A percentile compares a stretch with the other conserved stretches of the same genome.
phyloP scores from a whole-genome alignment of 2,888 invertebrate species.

The Lysandra coridon region DNA sequence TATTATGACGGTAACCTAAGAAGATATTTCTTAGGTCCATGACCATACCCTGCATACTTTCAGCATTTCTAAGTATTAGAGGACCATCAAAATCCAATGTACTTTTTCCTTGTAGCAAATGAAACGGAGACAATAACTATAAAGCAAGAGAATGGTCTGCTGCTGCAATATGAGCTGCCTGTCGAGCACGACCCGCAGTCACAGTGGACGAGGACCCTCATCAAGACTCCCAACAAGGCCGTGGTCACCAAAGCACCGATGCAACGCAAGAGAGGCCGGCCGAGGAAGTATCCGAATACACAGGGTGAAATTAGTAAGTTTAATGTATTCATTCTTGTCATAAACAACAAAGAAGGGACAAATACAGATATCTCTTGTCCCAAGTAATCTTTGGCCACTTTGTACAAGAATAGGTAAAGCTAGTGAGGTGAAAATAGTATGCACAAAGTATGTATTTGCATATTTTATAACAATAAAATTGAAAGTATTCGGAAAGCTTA shows the following conservation, averaged over 20 bases:
- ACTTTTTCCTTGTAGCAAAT: constrained; percentile 44
- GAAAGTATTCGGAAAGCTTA: too few species aligned
- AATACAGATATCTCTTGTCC: background rate
- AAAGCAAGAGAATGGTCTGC: constrained; percentile 75
- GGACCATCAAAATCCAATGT: background rate
- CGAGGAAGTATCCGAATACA: constrained; percentile 74
- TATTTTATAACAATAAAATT: too few species aligned
- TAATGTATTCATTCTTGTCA: too few species aligned
- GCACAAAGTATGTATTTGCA: background rate
- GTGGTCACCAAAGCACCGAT: constrained; percentile 71
- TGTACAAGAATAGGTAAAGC: background rate
- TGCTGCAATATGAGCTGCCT: constrained; percentile 74
- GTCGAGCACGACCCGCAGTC: constrained; percentile 70
- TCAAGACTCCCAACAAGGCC: constrained; percentile 54
- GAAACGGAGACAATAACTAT: constrained; percentile 77
- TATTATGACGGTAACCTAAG: background rate
- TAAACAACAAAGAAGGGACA: background rate
- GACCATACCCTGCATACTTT: background rate
- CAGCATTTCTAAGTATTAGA: background rate
- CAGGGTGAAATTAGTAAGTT: constrained; percentile 69
- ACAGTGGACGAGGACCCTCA: constrained; percentile 64
- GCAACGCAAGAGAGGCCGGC: constrained; percentile 67
- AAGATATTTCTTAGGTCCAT: background rate
- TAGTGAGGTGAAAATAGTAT: background rate
- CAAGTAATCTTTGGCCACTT: background rate